Conservation (phyloP, 2,888 invertebrate genomes). For the Eumacrocentrus americanus region DNA sequence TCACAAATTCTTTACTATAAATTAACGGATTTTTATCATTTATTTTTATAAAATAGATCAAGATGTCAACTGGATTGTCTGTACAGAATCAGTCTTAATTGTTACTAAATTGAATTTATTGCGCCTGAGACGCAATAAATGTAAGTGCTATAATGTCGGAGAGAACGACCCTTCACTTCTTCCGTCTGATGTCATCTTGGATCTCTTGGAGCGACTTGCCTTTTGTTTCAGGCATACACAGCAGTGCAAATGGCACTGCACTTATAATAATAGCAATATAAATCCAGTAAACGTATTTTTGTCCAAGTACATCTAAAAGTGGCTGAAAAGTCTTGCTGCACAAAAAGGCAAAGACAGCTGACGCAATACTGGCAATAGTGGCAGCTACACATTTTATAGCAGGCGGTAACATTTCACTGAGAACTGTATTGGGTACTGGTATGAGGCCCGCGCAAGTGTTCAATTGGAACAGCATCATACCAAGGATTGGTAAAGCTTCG, state of each 20-base stretch:
- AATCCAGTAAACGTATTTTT: slow-evolving; percentile 45
- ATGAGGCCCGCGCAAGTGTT: slow-evolving; percentile 40
- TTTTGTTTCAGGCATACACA: slow-evolving; percentile 47
- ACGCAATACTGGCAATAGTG: slow-evolving; percentile 41
- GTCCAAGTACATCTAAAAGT: slow-evolving; percentile 38
- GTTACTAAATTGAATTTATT: background rate
- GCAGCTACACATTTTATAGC: slow-evolving; percentile 47
- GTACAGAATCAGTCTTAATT: background rate
- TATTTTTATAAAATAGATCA: background rate
- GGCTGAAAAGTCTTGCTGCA: slow-evolving; percentile 47
- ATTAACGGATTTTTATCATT: background rate
- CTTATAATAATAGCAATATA: slow-evolving; percentile 38
- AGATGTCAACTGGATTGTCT: background rate
- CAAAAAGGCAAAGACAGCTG: slow-evolving; percentile 46
- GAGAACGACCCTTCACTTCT: background rate
- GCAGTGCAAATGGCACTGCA: slow-evolving; percentile 30
- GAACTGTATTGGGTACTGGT: slow-evolving; percentile 45
- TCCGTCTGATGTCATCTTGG: slow-evolving; percentile 41
- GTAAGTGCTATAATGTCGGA: background rate
- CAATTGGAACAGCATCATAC: slow-evolving; percentile 39
- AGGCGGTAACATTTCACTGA: slow-evolving; percentile 50
- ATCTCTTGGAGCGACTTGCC: slow-evolving; percentile 51
- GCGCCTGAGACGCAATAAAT: background rate
- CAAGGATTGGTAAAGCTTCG: slow-evolving; percentile 44
- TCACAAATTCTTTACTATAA: no score